Percentiles rank a stretch among this genome's conserved stretches.
Evolutionary conservation across 1,140 invertebrate species (phyloP).

Genomic region (Prorops nasuta): DNA sequence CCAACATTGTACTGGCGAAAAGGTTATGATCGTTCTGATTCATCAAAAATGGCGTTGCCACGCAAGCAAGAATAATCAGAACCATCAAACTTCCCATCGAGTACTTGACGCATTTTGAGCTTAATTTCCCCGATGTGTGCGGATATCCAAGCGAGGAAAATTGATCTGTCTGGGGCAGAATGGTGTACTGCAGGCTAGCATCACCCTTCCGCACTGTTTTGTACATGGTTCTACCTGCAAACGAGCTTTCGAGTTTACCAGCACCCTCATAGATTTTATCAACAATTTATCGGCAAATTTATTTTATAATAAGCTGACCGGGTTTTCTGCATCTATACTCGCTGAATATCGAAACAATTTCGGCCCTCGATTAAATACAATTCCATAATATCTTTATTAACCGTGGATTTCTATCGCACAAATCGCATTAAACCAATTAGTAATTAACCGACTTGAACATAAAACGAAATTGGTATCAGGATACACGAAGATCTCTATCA

Average conservation of each 20-base stretch:
- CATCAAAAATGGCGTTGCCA: conserved; percentile 29
- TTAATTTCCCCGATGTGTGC: conserved; percentile 8
- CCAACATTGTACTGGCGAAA: conserved; percentile 27
- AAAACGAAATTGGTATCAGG: too few species aligned
- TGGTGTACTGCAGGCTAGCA: conserved; percentile 71
- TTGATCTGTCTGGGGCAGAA: conserved; percentile 69
- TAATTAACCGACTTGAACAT: too few species aligned
- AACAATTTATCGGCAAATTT: too few species aligned
- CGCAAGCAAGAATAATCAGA: conserved; percentile 26
- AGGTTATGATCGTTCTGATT: conserved; percentile 34
- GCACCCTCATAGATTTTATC: neutral
- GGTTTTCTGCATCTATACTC: too few species aligned
- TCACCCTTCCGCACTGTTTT: conserved; percentile 73
- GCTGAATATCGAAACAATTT: too few species aligned
- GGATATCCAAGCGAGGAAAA: conserved; percentile 45
- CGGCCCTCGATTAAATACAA: too few species aligned
- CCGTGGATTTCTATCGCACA: too few species aligned
- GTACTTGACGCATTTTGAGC: conserved; percentile 25
- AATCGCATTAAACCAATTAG: too few species aligned
- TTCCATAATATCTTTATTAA: too few species aligned
- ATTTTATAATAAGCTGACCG: too few species aligned
- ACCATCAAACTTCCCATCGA: conserved; percentile 23
- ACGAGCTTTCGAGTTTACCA: neutral
- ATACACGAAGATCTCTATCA: too few species aligned
- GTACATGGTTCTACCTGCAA: conserved; percentile 57